Evolutionary conservation across 2,888 invertebrate species (phyloP).

Genomic region (Podabrus alpinus): DNA sequence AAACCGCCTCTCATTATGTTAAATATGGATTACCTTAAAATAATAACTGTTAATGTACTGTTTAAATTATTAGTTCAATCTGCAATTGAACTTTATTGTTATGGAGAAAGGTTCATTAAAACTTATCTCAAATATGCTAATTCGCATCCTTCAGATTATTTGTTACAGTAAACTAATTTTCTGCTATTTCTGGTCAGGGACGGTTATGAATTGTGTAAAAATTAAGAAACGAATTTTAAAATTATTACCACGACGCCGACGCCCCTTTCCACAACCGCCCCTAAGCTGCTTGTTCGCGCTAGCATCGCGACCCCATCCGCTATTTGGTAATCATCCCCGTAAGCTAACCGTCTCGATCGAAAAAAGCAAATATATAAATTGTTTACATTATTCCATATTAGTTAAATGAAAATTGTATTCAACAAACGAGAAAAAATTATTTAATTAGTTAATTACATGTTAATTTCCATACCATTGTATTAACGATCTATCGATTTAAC

Average conservation of each 20-base stretch:
- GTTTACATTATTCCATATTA: too few relatives aligned
- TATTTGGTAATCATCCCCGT: too few relatives aligned
- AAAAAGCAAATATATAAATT: too few relatives aligned
- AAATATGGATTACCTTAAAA: slow-evolving; percentile 6
- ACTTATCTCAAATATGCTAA: background rate
- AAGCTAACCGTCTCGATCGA: too few relatives aligned
- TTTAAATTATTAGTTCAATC: background rate
- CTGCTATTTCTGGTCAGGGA: background rate
- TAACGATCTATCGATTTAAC: background rate
- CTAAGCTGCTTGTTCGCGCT: too few relatives aligned
- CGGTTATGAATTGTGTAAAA: background rate
- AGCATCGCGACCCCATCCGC: too few relatives aligned
- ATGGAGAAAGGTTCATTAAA: background rate
- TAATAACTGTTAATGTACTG: slow-evolving; percentile 2
- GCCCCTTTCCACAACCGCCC: too few relatives aligned
- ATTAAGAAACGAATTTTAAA: too few relatives aligned
- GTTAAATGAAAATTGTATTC: background rate
- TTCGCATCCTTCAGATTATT: background rate
- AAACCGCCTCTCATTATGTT: slow-evolving; percentile 7
- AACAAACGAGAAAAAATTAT: background rate
- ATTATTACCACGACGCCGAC: too few relatives aligned
- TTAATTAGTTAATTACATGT: background rate
- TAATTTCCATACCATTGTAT: background rate
- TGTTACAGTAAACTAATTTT: background rate
- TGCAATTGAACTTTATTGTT: background rate